Evolutionary conservation across 2,113 vertebrate genomes (phyloP), one percentile per base, ranked within the genome.

Genomic region (Cyprinodon brontotheroides): DNA sequence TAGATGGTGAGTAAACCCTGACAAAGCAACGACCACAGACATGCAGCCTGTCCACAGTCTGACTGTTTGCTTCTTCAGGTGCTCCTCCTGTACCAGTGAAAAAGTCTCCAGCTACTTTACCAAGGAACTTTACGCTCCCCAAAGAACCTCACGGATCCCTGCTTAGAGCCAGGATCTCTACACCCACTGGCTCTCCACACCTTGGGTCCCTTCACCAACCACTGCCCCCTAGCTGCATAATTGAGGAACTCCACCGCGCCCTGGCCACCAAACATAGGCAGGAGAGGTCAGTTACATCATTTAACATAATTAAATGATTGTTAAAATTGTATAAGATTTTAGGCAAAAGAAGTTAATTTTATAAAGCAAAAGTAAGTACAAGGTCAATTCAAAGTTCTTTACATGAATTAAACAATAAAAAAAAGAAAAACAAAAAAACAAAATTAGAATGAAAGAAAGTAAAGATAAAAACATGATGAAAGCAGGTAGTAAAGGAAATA

Each of bases 191-290:
- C 20, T 99, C 97, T 59, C 97, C 98, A 14, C 96, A 96, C 82
- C 93, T 96, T 4, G 93, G 96, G 61, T 65, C 93, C 0, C 85
- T 98, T 69, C 96, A 97, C 84, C 91, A 94, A 65, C 96, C 95
- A 66, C 94, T 97, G 89, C 96, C 97, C 59, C 96, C 97, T 48
- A 99, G 96, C 93, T 96, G 96, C 74, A 96, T 99, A 92, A 99
- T 99, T 2, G 98, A 99, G 89, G 97, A 99, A 87, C 94, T 99
- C 73, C 97, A 99, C 90, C 93, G 97, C 4, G 96, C 98, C 0
- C 92, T 99, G 89, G 97, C 97, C 87, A 96, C 95, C 65, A 99
- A 99, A 87, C 97, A 99, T 65, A 94, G 96, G n/a, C 96, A 98
- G 93, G 97, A 98, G 92, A 98, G 97, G 97, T 97, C 85, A 84